Evolutionary conservation across 2,113 vertebrate genomes (phyloP), one percentile per base, ranked within the genome.

Genomic region (Zonotrichia leucophrys): DNA sequence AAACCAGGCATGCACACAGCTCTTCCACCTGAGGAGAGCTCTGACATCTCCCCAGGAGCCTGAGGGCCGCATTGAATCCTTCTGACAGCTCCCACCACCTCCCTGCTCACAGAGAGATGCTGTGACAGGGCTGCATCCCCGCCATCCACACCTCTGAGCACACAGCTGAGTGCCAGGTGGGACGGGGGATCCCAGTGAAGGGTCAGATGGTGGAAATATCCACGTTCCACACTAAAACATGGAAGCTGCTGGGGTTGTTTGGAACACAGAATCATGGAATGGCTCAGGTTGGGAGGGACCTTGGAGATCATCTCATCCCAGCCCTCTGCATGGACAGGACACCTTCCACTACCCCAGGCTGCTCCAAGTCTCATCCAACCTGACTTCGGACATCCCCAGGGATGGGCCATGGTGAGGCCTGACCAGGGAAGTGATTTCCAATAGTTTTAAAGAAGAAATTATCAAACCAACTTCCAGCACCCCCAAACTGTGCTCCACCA

Each of bases 131-230:
- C 70, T 64, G 49, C 44, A 37, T 3, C 79, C 47, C 72, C 23
- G 4, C 15, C 37, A 7, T 0, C 0, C 0, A 12, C 52, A 56
- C 30, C 4, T 6, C 30, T 83, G 63, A 59, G 72, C 7, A 5
- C 31, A 2, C 20, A 46, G 74, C 47, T 24, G 70, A 75, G 39
- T 2, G 30, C n/a, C 53, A 42, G 53, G 16, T 5, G 42, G 68
- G 66, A 30, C 25, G 30, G n/a, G 11, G 7, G 56, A 47, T 4
- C 44, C 58, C 33, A 74, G 12, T 0, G 7, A 42, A 31, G 58
- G 2, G 11, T 15, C 67, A 35, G 39, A 5, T 10, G 35, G 5
- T 12, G 63, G 31, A 55, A 79, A 56, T 22, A 14, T 1, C 58
- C 44, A 16, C 3, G 0, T 46, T 24, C 41, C 41, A 42, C 41